These are phyloP conservation scores for Tupaia chinensis DNA, from an alignment of 2,113 vertebrate species.

Conservation along the genomic window DNA sequence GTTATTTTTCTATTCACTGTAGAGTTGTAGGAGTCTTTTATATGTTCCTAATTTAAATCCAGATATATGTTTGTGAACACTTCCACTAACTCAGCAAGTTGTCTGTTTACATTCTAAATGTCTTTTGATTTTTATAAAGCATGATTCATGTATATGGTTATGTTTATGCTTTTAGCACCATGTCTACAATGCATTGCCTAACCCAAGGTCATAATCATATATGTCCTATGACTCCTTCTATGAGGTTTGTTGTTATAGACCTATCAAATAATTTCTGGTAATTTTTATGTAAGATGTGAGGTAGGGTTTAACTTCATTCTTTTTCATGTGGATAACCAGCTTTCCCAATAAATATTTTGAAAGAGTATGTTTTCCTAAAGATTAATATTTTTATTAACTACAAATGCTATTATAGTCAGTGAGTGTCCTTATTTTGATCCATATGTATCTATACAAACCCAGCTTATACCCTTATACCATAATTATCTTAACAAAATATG, in stretches of 20 bases:
- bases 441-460: neutral
- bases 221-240: neutral
- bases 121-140: neutral
- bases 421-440: neutral
- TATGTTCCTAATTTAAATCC: too few species aligned
- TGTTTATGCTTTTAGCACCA: neutral
- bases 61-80: too few species aligned
- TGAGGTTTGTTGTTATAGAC: neutral
- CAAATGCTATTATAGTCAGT: neutral
- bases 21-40: too few species aligned
- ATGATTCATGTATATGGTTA: neutral
- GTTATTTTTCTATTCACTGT: too few species aligned
- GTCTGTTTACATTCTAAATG: neutral
- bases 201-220: neutral
- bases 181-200: neutral
- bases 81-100: too few species aligned
- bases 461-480: neutral
- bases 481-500: neutral
- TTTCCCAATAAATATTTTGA: neutral
- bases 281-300: neutral
- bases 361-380: neutral
- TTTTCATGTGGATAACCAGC: neutral
- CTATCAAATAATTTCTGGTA: neutral
- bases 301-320: neutral
- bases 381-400: neutral